These are phyloP conservation scores for Rhynchomys soricoides DNA, from an alignment of 2,113 vertebrate species.

Conservation along the genomic window DNA sequence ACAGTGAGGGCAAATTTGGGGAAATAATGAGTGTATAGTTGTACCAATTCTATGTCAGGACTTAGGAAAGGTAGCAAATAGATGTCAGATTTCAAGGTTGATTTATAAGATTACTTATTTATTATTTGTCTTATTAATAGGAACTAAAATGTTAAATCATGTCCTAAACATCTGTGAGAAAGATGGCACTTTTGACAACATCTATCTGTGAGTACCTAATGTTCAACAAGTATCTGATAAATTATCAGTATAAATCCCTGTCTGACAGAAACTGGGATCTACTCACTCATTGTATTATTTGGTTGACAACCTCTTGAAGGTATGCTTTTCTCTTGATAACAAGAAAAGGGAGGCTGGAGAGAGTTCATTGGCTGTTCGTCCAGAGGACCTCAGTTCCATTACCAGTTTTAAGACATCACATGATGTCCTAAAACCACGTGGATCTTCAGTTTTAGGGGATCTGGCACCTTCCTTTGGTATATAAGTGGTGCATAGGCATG, in stretches of 20 bases:
- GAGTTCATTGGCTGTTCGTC: not conserved
- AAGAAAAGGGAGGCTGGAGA: not conserved
- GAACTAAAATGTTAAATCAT: constrained; percentile 99
- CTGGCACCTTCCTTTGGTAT: not conserved
- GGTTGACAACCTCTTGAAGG: constrained; percentile 8
- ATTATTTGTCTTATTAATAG: constrained; percentile 84
- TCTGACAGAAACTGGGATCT: not conserved
- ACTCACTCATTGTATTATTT: constrained; percentile 21
- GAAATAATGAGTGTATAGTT: constrained; percentile 43
- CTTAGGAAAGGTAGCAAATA: not conserved
- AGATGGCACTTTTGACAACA: constrained; percentile 99
- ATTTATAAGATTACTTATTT: constrained; percentile 57
- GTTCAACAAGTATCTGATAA: constrained; percentile 35
- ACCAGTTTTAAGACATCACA: not conserved
- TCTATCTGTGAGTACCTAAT: constrained; percentile 96
- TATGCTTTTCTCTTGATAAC: not conserved
- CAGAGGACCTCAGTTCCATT: not conserved
- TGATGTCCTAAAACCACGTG: not conserved
- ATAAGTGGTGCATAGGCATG: not conserved
- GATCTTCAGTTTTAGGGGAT: not conserved
- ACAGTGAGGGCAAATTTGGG: not conserved
- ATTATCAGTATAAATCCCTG: constrained; percentile 26
- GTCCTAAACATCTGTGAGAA: constrained; percentile 99
- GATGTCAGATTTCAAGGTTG: constrained; percentile 38
- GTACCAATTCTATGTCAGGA: not conserved